These are phyloP conservation scores for Plutomurus gul DNA, from an alignment of 1,140 invertebrate species.

Conservation along the genomic window DNA sequence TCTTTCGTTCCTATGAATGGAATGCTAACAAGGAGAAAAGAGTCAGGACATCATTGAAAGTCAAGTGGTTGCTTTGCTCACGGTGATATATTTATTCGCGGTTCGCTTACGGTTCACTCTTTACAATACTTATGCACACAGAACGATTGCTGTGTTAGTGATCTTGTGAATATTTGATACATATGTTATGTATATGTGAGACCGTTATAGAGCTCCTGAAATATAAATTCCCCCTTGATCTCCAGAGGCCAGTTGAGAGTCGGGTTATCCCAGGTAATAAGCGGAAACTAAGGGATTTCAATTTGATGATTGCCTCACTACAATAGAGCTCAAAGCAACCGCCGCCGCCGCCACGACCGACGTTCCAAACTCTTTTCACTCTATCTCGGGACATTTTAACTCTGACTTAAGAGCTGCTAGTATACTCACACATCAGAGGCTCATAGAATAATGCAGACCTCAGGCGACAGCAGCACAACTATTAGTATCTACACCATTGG, in stretches of 20 bases:
- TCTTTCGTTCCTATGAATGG: not conserved
- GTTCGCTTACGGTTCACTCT: not conserved
- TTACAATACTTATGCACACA: not conserved
- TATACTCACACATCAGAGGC: not conserved
- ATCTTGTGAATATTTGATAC: slow-evolving; percentile 18
- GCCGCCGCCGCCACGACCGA: not conserved
- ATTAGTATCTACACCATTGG: too few relatives aligned
- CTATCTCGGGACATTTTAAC: not conserved
- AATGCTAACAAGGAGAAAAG: not conserved
- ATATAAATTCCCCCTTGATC: slow-evolving; percentile 20
- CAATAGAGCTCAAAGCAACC: not conserved
- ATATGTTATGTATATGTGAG: slow-evolving; percentile 28
- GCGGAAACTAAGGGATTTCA: slow-evolving; percentile 27
- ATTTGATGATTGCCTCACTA: slow-evolving; percentile 4
- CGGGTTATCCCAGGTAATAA: slow-evolving; percentile 26
- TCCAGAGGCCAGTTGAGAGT: not conserved
- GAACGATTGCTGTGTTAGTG: not conserved
- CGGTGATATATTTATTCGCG: slow-evolving; percentile 2
- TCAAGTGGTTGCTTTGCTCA: not conserved
- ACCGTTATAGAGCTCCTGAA: slow-evolving; percentile 3
- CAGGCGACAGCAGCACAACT: too few relatives aligned
- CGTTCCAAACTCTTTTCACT: not conserved
- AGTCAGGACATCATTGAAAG: not conserved
- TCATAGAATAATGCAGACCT: too few relatives aligned
- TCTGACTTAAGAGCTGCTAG: not conserved